Conservation (phyloP, 2,888 invertebrate species). For the Girardia tigrina region DNA sequence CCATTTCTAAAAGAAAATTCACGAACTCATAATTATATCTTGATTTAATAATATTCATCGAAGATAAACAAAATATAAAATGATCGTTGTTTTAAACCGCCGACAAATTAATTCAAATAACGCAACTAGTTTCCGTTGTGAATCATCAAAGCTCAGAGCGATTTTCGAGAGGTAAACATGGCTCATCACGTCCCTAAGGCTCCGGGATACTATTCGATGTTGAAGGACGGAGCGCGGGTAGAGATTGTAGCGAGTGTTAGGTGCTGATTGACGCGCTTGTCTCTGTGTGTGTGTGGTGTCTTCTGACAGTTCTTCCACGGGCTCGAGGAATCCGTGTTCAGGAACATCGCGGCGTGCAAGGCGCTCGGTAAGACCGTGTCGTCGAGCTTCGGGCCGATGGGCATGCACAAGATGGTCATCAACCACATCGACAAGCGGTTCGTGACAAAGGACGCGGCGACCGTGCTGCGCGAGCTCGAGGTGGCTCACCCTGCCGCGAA, state of each 20-base stretch:
- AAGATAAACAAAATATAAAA: too few species aligned
- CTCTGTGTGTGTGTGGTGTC: too few species aligned
- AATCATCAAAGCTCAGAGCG: too few species aligned
- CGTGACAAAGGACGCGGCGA: constrained; percentile 95
- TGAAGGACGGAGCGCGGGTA: constrained; percentile 79
- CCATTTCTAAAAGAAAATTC: too few species aligned
- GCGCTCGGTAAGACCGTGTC: constrained; percentile 81
- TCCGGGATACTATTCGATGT: constrained; percentile 82
- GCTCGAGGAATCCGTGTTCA: constrained; percentile 81
- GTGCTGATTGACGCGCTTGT: neutral
- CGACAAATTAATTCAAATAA: too few species aligned
- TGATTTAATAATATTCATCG: too few species aligned
- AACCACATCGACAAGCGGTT: constrained; percentile 96
- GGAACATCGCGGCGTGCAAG: constrained; percentile 88
- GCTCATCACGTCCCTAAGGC: constrained; percentile 90
- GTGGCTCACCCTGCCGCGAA: constrained; percentile 95
- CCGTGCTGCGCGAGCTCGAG: constrained; percentile 83
- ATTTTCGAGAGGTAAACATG: too few species aligned
- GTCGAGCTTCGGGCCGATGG: constrained; percentile 78
- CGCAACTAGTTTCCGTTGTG: too few species aligned
- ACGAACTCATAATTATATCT: too few species aligned
- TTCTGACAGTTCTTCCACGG: constrained; percentile 73
- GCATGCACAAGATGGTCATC: constrained; percentile 87
- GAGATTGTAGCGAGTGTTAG: constrained; percentile 31
- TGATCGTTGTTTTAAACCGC: too few species aligned